Evolutionary conservation across 2,888 invertebrate genomes (phyloP).

Genomic region (Latheticus oryzae): DNA sequence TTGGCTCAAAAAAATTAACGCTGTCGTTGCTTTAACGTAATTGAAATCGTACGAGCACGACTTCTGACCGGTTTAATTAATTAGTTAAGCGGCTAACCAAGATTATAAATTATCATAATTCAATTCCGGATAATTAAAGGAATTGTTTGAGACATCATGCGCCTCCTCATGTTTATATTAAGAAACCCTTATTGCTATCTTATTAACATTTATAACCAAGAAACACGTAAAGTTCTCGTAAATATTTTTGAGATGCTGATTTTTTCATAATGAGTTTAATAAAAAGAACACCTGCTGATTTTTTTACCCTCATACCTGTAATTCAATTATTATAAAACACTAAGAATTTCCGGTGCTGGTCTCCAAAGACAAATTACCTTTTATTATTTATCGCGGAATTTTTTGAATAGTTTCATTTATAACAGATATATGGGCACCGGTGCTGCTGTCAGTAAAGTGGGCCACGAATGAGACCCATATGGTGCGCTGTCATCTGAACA

Average conservation of each 20-base stretch:
- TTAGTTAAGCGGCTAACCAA: constrained; percentile 23
- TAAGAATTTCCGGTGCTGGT: constrained; percentile 31
- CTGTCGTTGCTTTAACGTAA: constrained; percentile 30
- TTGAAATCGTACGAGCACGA: constrained; percentile 28
- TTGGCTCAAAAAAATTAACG: constrained; percentile 24
- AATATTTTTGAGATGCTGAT: constrained; percentile 25
- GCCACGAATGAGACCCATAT: constrained; percentile 24
- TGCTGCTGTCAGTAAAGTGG: constrained; percentile 28
- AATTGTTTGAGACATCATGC: constrained; percentile 22
- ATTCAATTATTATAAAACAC: constrained; percentile 36
- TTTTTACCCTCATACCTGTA: constrained; percentile 32
- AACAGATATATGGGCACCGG: constrained; percentile 35
- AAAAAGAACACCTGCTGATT: constrained; percentile 15
- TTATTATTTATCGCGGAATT: constrained; percentile 36
- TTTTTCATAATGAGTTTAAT: constrained; percentile 17
- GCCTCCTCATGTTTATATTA: constrained; percentile 19
- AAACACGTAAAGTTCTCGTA: constrained; percentile 28
- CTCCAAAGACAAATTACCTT: constrained; percentile 33
- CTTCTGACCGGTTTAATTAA: constrained; percentile 33
- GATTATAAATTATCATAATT: constrained; percentile 35
- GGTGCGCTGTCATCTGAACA: constrained; percentile 22
- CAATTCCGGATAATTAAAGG: constrained; percentile 30
- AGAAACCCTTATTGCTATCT: constrained; percentile 15
- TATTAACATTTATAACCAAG: constrained; percentile 33
- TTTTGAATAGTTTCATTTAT: constrained; percentile 34